phyloP scores from a whole-genome alignment of 2,113 vertebrate genomes.

The Xenopus tropicalis region UCB_Xtro_10.0 CM004450.2:12842001-12842500 shows the following conservation, averaged over 20 bases:
- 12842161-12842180: background rate
- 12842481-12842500: background rate
- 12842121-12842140: background rate
- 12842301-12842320: background rate
- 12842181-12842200: conserved; percentile 4
- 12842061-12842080: background rate
- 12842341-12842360: conserved; percentile 18
- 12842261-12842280: background rate
- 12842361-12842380: background rate
- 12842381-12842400: conserved; percentile 10
- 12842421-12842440: conserved; percentile 5
- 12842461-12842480: background rate
- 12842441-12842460: background rate
- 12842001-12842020: too few relatives aligned
- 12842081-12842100: background rate
- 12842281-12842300: background rate
- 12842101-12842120: background rate
- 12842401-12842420: conserved; percentile 2
- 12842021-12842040: too few relatives aligned
- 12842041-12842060: background rate
- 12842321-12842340: background rate
- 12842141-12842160: conserved; percentile 1
- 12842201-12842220: background rate
- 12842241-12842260: background rate
- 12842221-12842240: background rate